phyloP scores from a whole-genome alignment of 2,797 vertebrate genomes.

The Holocentrus rufus region DNA sequence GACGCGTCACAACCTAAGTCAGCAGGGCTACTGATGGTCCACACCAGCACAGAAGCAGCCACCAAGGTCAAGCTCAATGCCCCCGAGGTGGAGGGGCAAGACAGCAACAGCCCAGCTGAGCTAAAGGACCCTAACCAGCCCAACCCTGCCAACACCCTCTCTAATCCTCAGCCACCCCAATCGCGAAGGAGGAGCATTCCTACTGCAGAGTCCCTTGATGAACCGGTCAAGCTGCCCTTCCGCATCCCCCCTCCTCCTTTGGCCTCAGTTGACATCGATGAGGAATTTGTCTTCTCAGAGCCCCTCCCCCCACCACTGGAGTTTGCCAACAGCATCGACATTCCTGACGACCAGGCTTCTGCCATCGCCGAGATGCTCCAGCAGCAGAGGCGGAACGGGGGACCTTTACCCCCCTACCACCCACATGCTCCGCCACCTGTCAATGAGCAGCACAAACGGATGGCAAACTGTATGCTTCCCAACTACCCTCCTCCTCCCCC shows the following conservation, averaged over 20 bases:
- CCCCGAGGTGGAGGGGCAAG: slow-evolving; percentile 75
- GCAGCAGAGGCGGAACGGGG: slow-evolving; percentile 83
- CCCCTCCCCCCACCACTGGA: slow-evolving; percentile 96
- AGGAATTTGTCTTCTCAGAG: slow-evolving; percentile 96
- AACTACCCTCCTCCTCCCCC: slow-evolving; percentile 88
- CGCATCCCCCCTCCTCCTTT: slow-evolving; percentile 94
- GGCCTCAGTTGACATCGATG: slow-evolving; percentile 93
- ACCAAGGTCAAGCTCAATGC: slow-evolving; percentile 70
- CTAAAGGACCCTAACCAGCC: slow-evolving; percentile 81
- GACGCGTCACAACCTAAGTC: slow-evolving; percentile 89
- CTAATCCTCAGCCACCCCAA: slow-evolving; percentile 69
- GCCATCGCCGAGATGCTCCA: slow-evolving; percentile 86
- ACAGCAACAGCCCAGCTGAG: slow-evolving; percentile 76
- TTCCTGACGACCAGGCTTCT: slow-evolving; percentile 88
- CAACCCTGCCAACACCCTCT: slow-evolving; percentile 67
- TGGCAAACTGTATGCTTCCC: slow-evolving; percentile 89
- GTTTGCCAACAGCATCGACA: slow-evolving; percentile 98
- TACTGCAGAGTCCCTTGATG: slow-evolving; percentile 87
- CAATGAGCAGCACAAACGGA: slow-evolving; percentile 69
- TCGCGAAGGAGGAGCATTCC: slow-evolving; percentile 85
- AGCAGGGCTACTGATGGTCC: slow-evolving; percentile 94
- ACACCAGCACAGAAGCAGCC: slow-evolving; percentile 82
- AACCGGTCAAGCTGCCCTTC: slow-evolving; percentile 91
- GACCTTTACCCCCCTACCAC: slow-evolving; percentile 79
- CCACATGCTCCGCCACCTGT: slow-evolving; percentile 76